Percentiles rank a stretch among this genome's conserved stretches.
Conservation (phyloP, 2,888 invertebrate genomes). For the Nudaria mundana region DNA sequence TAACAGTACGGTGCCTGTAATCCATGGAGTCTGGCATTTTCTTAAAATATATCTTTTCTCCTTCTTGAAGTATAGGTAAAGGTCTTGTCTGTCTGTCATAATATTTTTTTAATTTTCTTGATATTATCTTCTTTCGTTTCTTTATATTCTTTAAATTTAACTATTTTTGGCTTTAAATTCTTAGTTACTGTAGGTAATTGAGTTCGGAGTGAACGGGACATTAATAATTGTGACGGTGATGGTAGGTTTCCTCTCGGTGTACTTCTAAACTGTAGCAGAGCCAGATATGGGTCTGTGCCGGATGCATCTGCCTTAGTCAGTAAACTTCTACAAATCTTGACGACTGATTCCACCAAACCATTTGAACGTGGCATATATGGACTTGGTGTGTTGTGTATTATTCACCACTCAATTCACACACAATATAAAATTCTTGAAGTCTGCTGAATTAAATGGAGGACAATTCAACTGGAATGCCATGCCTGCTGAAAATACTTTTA, state of each 20-base stretch:
- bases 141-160: background rate
- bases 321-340: slow-evolving; percentile 9
- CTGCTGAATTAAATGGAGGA: slow-evolving; percentile 21
- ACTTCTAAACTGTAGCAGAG: slow-evolving; percentile 20
- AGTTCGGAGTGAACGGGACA: slow-evolving; percentile 13
- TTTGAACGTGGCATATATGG: slow-evolving; percentile 2
- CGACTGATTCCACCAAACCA: slow-evolving; percentile 12
- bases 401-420: slow-evolving; percentile 1
- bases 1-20: background rate
- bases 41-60: slow-evolving; percentile 8
- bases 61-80: slow-evolving; percentile 13
- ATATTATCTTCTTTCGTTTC: background rate
- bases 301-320: slow-evolving; percentile 10
- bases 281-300: slow-evolving; percentile 20
- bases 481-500: slow-evolving; percentile 16
- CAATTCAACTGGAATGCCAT: slow-evolving; percentile 23
- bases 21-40: slow-evolving; percentile 6
- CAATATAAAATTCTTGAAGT: slow-evolving; percentile 11
- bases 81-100: background rate
- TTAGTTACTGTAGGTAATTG: slow-evolving; percentile 14
- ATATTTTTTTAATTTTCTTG: background rate
- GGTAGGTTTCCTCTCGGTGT: slow-evolving; percentile 19
- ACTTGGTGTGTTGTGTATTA: slow-evolving; percentile 1
- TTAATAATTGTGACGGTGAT: slow-evolving; percentile 13
- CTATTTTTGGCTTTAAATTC: slow-evolving; percentile 8